These are phyloP conservation scores for Tetrax tetrax DNA, from an alignment of 2,113 vertebrate species.

Conservation along the genomic window DNA sequence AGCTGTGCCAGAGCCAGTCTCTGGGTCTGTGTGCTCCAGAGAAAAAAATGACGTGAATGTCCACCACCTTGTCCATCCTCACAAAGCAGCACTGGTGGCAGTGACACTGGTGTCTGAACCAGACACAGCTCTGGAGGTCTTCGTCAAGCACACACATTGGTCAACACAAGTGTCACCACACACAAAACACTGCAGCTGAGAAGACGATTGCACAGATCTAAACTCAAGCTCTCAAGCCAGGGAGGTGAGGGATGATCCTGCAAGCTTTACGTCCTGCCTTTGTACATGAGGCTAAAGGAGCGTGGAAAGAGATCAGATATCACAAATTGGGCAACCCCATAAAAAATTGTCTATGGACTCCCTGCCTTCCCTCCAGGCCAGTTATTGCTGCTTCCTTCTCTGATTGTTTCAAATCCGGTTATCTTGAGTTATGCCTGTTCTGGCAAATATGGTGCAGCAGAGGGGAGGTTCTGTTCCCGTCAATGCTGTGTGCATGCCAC, in stretches of 20 bases:
- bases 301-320: background rate
- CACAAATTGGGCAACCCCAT: background rate
- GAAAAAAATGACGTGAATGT: background rate
- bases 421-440: constrained; percentile 46
- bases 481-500: constrained; percentile 3
- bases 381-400: constrained; percentile 49
- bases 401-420: constrained; percentile 37
- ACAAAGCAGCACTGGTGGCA: background rate
- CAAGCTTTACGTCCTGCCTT: background rate
- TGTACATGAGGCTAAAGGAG: background rate
- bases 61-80: background rate
- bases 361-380: constrained; percentile 40
- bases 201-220: background rate
- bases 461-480: constrained; percentile 12
- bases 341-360: background rate
- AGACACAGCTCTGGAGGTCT: background rate
- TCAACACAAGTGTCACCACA: background rate
- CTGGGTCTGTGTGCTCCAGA: fast-evolving
- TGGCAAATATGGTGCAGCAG: constrained; percentile 29
- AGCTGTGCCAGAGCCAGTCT: background rate
- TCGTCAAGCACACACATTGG: fast-evolving
- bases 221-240: background rate
- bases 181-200: background rate
- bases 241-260: background rate
- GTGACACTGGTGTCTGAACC: fast-evolving